Percentiles rank a stretch among this genome's conserved stretches.
Evolutionary conservation across 2,113 vertebrate genomes (phyloP).

Genomic region (Sminthopsis crassicaudata): DNA sequence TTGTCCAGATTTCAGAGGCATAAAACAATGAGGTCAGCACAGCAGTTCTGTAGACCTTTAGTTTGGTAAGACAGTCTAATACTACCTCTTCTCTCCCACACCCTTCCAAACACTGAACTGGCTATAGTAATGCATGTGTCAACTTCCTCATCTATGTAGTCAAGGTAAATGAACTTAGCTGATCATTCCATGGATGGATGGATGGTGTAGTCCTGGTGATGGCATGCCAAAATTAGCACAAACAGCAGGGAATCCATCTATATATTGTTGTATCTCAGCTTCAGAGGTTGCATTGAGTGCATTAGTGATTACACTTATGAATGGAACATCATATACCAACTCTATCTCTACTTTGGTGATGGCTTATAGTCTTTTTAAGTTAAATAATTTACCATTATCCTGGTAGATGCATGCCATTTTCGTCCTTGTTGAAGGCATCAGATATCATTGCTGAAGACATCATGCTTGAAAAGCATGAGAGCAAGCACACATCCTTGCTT

Average conservation of each 20-base stretch:
- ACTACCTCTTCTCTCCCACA: neutral
- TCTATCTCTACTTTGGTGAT: neutral
- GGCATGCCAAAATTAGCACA: neutral
- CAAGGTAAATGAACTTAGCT: too few relatives aligned
- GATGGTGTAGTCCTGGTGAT: neutral
- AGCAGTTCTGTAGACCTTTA: neutral
- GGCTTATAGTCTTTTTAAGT: too few relatives aligned
- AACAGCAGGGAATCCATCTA: neutral
- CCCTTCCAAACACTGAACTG: neutral
- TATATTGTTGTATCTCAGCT: neutral
- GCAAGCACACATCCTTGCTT: neutral
- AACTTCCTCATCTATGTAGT: neutral
- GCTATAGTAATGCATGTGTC: neutral
- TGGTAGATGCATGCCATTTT: neutral
- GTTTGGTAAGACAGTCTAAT: neutral
- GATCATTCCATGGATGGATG: neutral
- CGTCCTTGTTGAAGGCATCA: neutral
- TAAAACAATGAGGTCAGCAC: neutral
- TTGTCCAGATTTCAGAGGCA: neutral
- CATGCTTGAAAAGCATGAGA: neutral
- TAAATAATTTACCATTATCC: neutral
- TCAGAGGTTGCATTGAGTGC: neutral
- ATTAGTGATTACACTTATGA: neutral
- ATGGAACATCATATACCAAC: neutral
- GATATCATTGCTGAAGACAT: neutral